These are phyloP conservation scores for Drosophila maculinotata DNA, from an alignment of 2,888 invertebrate genomes.

Conservation along the genomic window DNA sequence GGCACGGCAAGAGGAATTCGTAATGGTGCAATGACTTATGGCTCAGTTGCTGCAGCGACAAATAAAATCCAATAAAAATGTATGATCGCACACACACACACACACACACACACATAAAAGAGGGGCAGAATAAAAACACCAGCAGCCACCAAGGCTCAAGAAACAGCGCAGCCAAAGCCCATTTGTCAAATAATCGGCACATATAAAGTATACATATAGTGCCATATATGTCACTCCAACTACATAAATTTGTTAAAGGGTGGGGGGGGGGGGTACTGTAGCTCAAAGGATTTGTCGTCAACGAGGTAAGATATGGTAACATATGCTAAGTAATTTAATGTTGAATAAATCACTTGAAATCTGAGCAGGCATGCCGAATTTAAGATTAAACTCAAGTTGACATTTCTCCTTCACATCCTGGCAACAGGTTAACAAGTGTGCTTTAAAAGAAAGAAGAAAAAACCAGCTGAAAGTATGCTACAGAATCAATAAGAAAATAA, in stretches of 20 bases:
- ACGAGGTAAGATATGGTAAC: constrained; percentile 39
- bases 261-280: constrained; percentile 5
- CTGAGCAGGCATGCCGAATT: constrained; percentile 15
- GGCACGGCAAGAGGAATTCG: constrained; percentile 61
- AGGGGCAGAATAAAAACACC: constrained; percentile 9
- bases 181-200: constrained; percentile 66
- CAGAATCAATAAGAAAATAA: neutral
- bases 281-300: constrained; percentile 19
- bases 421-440: constrained; percentile 44
- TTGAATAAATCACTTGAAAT: constrained; percentile 52
- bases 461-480: neutral
- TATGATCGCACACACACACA: constrained; percentile 21
- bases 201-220: constrained; percentile 9
- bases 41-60: constrained; percentile 57
- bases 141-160: constrained; percentile 11
- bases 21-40: constrained; percentile 79
- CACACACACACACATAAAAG: neutral
- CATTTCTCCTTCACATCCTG: constrained; percentile 22
- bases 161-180: constrained; percentile 27
- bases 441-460: neutral
- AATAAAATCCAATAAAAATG: constrained; percentile 62
- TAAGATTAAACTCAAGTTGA: constrained; percentile 17
- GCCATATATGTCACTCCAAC: neutral
- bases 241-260: constrained; percentile 7
- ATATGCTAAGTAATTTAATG: constrained; percentile 56